These are phyloP conservation scores for Craniophora ligustri DNA, from an alignment of 2,888 invertebrate genomes.

Conservation along the genomic window DNA sequence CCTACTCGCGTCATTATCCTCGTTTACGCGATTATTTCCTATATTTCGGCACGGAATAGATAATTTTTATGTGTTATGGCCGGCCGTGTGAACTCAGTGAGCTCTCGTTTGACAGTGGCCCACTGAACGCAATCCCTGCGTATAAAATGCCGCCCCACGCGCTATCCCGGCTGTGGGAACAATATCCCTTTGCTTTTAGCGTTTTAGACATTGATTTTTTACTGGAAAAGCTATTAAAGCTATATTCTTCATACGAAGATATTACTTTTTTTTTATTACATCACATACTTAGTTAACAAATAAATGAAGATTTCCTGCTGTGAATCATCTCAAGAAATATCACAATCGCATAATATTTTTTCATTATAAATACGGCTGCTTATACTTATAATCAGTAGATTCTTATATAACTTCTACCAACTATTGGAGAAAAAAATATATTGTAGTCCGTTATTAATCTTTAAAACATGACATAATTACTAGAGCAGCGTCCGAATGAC, in stretches of 20 bases:
- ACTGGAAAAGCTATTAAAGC: not conserved
- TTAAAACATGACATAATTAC: slow-evolving; percentile 33
- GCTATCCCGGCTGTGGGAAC: slow-evolving; percentile 76
- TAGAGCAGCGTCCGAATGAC: slow-evolving; percentile 59
- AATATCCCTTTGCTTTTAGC: slow-evolving; percentile 63
- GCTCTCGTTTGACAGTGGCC: slow-evolving; percentile 85
- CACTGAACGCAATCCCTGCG: slow-evolving; percentile 78
- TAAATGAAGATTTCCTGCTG: too few species aligned
- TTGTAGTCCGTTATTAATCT: not conserved
- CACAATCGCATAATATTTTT: too few species aligned
- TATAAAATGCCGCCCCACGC: slow-evolving; percentile 86
- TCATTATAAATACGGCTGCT: too few species aligned
- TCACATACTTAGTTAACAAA: too few species aligned
- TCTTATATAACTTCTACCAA: too few species aligned
- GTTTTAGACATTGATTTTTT: slow-evolving; percentile 24
- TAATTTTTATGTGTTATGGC: slow-evolving; percentile 70
- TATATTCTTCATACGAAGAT: not conserved
- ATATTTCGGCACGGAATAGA: slow-evolving; percentile 80
- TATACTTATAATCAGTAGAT: too few species aligned
- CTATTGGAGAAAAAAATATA: too few species aligned
- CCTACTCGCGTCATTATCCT: slow-evolving; percentile 86
- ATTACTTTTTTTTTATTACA: not conserved
- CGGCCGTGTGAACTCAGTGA: slow-evolving; percentile 82
- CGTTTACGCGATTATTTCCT: slow-evolving; percentile 83
- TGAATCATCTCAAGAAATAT: too few species aligned